Conservation (phyloP, 92 coral and sea anemone species). For the Micromussa lordhowensis region DNA sequence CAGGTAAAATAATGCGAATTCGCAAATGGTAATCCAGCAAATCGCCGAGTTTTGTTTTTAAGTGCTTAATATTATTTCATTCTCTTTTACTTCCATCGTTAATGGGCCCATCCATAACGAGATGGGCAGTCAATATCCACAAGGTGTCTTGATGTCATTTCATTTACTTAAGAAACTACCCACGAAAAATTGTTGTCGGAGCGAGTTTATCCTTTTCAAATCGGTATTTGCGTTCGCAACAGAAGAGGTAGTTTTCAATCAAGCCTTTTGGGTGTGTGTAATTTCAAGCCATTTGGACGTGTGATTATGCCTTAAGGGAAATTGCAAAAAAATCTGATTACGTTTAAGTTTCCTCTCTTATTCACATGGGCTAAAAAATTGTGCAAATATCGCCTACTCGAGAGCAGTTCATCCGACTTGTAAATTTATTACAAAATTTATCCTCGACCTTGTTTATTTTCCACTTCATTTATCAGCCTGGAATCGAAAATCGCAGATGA, state of each 20-base stretch:
- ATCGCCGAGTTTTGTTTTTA: neutral
- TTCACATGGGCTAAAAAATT: neutral
- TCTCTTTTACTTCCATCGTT: neutral
- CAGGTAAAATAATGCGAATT: neutral
- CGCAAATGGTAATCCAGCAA: neutral
- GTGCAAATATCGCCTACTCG: neutral
- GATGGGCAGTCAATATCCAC: neutral
- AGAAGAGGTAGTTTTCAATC: neutral
- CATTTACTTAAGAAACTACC: neutral
- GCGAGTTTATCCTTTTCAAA: neutral
- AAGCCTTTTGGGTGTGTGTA: neutral
- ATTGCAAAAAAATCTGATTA: slow-evolving; percentile 5
- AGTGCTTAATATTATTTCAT: neutral
- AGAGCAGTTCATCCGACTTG: neutral
- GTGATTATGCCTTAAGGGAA: neutral
- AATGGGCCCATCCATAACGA: neutral
- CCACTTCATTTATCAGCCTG: neutral
- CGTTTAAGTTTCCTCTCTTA: neutral
- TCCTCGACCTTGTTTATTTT: neutral
- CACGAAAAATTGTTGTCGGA: neutral
- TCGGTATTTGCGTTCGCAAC: neutral
- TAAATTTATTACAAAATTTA: neutral
- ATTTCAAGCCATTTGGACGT: neutral
- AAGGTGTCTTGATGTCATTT: neutral
- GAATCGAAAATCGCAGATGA: neutral